Percentiles rank a stretch among this genome's conserved stretches.
These are phyloP conservation scores for Mastigias papua DNA, from an alignment of 30 jellyfish, hydroid and myxozoan genomes.

Conservation along the genomic window DNA sequence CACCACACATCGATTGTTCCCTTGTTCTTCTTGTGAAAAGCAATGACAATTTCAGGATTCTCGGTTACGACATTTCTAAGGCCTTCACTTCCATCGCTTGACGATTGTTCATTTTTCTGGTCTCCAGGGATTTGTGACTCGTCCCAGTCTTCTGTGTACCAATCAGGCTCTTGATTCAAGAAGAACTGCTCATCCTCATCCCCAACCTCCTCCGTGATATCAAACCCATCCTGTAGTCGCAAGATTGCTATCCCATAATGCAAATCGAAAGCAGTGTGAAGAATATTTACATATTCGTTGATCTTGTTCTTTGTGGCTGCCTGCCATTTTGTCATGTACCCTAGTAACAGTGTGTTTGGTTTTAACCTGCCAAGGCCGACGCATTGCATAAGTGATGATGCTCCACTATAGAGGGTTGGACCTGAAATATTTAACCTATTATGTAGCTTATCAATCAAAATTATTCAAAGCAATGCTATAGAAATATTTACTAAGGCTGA, in stretches of 20 bases:
- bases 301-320: conserved; percentile 29
- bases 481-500: too few relatives aligned
- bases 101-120: conserved; percentile 54
- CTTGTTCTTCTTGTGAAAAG: background rate
- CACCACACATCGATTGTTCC: conserved; percentile 87
- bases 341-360: conserved; percentile 74
- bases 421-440: conserved; percentile 65
- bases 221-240: conserved; percentile 74
- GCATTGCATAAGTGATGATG: conserved; percentile 62
- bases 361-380: conserved; percentile 73
- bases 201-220: conserved; percentile 67
- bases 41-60: conserved; percentile 14
- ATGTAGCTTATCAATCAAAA: too few relatives aligned
- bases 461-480: background rate
- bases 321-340: conserved; percentile 76
- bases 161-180: conserved; percentile 90
- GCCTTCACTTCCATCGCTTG: conserved; percentile 23
- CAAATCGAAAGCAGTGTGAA: conserved; percentile 81
- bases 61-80: background rate
- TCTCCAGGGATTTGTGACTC: conserved; percentile 80
- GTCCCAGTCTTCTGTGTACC: conserved; percentile 99
- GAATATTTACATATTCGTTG: conserved; percentile 53
- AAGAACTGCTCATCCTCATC: conserved; percentile 49
- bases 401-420: conserved; percentile 67
- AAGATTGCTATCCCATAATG: conserved; percentile 76